A percentile compares a stretch with the other conserved stretches of the same genome.
phyloP scores from a whole-genome alignment of 1,140 invertebrate genomes.

The Apis laboriosa region DNA sequence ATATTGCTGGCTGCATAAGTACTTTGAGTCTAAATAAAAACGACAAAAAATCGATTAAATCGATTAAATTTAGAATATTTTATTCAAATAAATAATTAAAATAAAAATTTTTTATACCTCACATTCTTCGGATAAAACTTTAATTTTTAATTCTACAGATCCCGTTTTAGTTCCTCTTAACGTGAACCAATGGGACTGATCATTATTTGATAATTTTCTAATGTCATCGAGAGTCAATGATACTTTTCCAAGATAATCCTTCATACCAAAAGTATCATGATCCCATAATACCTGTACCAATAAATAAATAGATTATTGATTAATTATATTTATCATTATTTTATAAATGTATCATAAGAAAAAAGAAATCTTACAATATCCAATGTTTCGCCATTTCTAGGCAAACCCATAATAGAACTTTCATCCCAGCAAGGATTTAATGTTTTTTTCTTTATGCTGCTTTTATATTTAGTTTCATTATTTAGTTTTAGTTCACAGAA shows the following conservation, averaged over 20 bases:
- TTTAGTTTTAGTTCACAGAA: conserved; percentile 82
- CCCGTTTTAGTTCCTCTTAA: conserved; percentile 78
- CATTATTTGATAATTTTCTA: conserved; percentile 75
- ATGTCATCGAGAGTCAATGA: conserved; percentile 80
- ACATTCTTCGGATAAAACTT: conserved; percentile 76
- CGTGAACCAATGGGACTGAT: conserved; percentile 76
- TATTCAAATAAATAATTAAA: neutral
- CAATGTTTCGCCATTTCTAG: conserved; percentile 76
- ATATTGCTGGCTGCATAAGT: conserved; percentile 71
- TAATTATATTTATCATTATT: neutral
- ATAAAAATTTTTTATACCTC: conserved; percentile 63
- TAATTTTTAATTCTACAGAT: conserved; percentile 77
- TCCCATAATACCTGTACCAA: conserved; percentile 80
- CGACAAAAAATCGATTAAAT: neutral
- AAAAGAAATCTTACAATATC: conserved; percentile 77
- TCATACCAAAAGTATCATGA: conserved; percentile 82
- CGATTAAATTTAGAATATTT: neutral
- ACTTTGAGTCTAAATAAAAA: conserved; percentile 67
- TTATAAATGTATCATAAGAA: neutral
- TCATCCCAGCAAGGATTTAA: conserved; percentile 83
- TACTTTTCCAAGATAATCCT: conserved; percentile 82
- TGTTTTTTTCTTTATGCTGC: conserved; percentile 83
- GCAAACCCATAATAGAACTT: conserved; percentile 81
- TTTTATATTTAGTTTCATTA: conserved; percentile 82
- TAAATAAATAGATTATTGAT: neutral